Evolutionary conservation across 2,888 invertebrate genomes (phyloP).

Genomic region (Idaea straminata): DNA sequence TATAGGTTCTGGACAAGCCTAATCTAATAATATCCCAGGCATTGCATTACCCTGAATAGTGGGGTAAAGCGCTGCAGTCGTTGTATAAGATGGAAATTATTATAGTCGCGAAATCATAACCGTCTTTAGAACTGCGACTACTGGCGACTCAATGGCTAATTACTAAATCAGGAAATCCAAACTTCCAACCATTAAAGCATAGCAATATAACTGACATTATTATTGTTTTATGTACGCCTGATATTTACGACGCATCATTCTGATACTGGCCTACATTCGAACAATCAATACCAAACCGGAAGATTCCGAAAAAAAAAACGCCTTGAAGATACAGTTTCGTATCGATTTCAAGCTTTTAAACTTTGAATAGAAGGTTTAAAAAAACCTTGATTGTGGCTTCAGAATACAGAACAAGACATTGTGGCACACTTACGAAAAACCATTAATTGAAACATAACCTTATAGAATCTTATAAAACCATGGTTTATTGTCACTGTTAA

Average conservation of each 20-base stretch:
- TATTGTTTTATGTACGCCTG: conserved; percentile 44
- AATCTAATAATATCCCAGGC: no score
- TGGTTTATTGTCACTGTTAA: no score
- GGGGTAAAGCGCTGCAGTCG: no score
- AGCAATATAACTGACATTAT: conserved; percentile 28
- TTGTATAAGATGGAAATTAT: no score
- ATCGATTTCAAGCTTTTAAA: conserved; percentile 36
- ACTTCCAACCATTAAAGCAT: neutral
- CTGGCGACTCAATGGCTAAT: neutral
- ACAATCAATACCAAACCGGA: conserved; percentile 52
- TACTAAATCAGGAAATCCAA: neutral
- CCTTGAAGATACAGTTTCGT: conserved; percentile 40
- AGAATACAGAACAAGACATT: no score
- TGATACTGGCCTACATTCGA: conserved; percentile 61
- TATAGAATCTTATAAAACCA: no score
- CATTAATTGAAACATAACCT: no score
- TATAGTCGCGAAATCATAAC: no score
- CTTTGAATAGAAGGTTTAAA: neutral
- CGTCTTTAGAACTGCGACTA: neutral
- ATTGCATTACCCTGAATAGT: no score
- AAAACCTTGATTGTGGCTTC: no score
- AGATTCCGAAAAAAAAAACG: conserved; percentile 43
- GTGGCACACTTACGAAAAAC: no score
- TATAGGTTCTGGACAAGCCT: no score
- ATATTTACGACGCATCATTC: conserved; percentile 60